Percentiles rank a stretch among this genome's conserved stretches.
These are phyloP conservation scores for Todiramphus chloris DNA, from an alignment of 2,113 vertebrate species.

Conservation along the genomic window DNA sequence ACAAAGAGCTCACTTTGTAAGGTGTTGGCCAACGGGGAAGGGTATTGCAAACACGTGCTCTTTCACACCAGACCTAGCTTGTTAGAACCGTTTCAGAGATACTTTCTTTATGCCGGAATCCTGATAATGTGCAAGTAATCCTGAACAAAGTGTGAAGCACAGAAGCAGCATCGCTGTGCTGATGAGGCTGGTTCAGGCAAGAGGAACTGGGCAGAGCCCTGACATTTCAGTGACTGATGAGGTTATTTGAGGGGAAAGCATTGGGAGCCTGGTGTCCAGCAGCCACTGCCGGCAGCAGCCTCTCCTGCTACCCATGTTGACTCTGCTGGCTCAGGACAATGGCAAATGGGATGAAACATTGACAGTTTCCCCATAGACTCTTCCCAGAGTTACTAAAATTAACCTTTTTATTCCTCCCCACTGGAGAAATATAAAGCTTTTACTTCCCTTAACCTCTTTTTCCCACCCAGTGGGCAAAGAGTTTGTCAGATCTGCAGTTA, in stretches of 20 bases:
- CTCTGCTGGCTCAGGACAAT: slow-evolving; percentile 10
- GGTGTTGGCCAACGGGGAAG: background rate
- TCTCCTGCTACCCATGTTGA: background rate
- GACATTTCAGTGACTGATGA: slow-evolving; percentile 22
- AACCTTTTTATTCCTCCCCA: slow-evolving; percentile 48
- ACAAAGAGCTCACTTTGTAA: background rate
- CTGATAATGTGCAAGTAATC: background rate
- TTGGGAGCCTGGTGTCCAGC: background rate
- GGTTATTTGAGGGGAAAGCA: slow-evolving; percentile 51
- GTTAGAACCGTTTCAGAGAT: background rate
- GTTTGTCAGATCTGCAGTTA: slow-evolving; percentile 54
- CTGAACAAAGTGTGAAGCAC: background rate
- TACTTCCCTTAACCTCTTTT: slow-evolving; percentile 50
- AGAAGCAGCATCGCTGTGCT: background rate
- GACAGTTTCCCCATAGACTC: slow-evolving; percentile 33
- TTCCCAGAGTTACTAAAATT: slow-evolving; percentile 62
- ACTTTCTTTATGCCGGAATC: background rate
- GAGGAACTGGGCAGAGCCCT: slow-evolving; percentile 23
- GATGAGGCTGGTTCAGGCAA: background rate
- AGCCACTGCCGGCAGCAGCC: slow-evolving; percentile 23
- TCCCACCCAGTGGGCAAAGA: slow-evolving; percentile 46
- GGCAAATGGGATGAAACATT: slow-evolving; percentile 15
- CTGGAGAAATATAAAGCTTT: slow-evolving; percentile 61
- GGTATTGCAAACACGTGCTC: background rate
- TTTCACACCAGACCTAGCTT: background rate